phyloP scores from a whole-genome alignment of 2,888 invertebrate species.

The Scaptomyza reducta region DNA sequence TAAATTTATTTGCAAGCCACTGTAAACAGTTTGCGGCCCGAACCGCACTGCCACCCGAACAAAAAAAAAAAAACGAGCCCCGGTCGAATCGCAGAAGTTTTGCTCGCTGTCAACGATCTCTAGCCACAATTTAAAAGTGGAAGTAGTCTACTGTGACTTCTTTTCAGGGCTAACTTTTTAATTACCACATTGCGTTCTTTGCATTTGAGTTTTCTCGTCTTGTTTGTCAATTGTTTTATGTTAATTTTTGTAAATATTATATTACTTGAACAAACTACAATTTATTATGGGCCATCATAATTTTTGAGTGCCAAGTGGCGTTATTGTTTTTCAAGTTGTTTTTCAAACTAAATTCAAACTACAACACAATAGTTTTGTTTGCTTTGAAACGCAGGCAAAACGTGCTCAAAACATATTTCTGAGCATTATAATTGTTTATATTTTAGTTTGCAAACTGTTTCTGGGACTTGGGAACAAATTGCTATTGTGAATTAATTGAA shows the following conservation, averaged over 20 bases:
- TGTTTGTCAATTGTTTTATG: slow-evolving; percentile 63
- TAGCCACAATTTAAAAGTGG: slow-evolving; percentile 11
- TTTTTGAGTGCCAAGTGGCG: too few relatives aligned
- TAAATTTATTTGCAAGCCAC: slow-evolving; percentile 61
- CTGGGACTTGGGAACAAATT: too few relatives aligned
- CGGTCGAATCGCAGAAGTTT: slow-evolving; percentile 61
- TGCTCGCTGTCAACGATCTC: slow-evolving; percentile 20
- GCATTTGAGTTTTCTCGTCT: slow-evolving; percentile 34
- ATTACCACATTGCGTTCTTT: slow-evolving; percentile 55
- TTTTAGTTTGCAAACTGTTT: too few relatives aligned
- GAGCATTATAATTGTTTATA: too few relatives aligned
- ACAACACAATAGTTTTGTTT: too few relatives aligned
- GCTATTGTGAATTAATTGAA: too few relatives aligned
- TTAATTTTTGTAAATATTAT: slow-evolving; percentile 25
- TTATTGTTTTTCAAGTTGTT: too few relatives aligned
- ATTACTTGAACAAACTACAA: too few relatives aligned
- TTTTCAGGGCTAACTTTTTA: slow-evolving; percentile 61
- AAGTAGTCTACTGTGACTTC: slow-evolving; percentile 16
- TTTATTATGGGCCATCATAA: too few relatives aligned
- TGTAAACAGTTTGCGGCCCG: slow-evolving; percentile 42
- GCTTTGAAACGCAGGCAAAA: not conserved
- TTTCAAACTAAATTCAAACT: not conserved
- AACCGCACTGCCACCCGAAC: not conserved
- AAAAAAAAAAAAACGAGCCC: not conserved
- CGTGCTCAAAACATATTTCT: too few relatives aligned